A percentile compares a stretch with the other conserved stretches of the same genome.
Evolutionary conservation across 2,113 vertebrate species (phyloP).

Genomic region (Dolichotis patagonum): DNA sequence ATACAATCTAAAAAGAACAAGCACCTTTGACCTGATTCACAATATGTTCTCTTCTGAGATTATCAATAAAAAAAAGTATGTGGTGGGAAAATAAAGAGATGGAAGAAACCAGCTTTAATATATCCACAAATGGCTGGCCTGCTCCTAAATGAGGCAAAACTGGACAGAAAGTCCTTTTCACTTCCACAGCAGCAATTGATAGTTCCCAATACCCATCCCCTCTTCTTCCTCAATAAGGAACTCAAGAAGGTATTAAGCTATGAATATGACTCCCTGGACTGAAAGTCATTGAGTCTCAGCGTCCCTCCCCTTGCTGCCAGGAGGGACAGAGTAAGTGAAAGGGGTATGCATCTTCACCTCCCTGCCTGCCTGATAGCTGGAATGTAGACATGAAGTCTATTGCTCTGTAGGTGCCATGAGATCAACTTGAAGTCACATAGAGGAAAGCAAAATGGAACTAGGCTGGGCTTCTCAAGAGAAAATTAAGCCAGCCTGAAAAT

Average conservation of each 20-base stretch:
- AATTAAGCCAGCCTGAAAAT: not conserved
- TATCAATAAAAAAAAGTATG: not conserved
- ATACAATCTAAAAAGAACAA: not conserved
- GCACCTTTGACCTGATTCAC: not conserved
- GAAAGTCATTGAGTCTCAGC: not conserved
- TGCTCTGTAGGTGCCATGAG: not conserved
- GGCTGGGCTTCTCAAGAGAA: not conserved
- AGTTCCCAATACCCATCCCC: not conserved
- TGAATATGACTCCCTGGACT: not conserved
- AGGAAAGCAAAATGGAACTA: not conserved
- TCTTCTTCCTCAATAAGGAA: not conserved
- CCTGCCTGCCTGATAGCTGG: not conserved
- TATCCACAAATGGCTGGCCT: not conserved
- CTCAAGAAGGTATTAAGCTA: not conserved
- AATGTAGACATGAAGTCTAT: not conserved
- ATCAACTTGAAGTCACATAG: not conserved
- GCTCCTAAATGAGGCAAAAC: not conserved
- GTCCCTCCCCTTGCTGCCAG: not conserved
- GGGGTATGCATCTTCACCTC: not conserved
- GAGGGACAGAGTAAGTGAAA: not conserved
- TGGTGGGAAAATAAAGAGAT: not conserved
- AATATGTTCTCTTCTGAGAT: not conserved
- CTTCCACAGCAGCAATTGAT: not conserved
- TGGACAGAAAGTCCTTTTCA: not conserved
- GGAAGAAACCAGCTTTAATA: not conserved